A percentile compares a stretch with the other conserved stretches of the same genome.
phyloP scores from a whole-genome alignment of 2,888 invertebrate species.

The Halictus ligatus region DNA sequence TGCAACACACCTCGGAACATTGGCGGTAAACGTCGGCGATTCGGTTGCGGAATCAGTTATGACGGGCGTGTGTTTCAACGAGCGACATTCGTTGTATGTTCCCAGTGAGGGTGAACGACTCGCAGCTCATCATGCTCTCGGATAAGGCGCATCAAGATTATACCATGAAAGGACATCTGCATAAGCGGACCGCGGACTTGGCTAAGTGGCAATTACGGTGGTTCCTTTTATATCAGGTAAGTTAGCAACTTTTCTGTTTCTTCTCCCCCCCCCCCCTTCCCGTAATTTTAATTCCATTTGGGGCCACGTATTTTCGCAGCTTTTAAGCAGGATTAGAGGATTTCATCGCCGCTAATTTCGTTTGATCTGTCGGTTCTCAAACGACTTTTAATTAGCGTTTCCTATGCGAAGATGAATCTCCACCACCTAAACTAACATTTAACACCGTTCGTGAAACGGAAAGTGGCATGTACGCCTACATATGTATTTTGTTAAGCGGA shows the following conservation, averaged over 20 bases:
- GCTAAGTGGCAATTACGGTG: constrained; percentile 95
- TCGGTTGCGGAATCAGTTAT: background rate
- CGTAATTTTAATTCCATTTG: background rate
- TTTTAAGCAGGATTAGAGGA: background rate
- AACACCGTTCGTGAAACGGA: background rate
- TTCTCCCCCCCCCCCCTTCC: no score
- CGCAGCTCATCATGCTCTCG: constrained; percentile 93
- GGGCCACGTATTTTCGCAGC: no score
- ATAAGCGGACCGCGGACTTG: constrained; percentile 93
- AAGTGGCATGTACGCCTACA: background rate
- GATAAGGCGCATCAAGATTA: constrained; percentile 94
- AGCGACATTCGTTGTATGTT: constrained; percentile 42
- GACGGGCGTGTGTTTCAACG: background rate
- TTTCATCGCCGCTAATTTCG: background rate
- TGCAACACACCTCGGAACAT: background rate
- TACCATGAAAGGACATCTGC: constrained; percentile 92
- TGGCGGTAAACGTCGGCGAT: background rate
- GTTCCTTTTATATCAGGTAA: constrained; percentile 93
- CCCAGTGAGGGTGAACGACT: constrained; percentile 92
- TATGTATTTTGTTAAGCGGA: background rate
- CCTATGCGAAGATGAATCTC: background rate
- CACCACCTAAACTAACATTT: background rate
- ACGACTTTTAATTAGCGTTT: constrained; percentile 19
- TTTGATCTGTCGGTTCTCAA: background rate
- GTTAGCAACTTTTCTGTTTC: background rate